Evolutionary conservation across 2,797 vertebrate species (phyloP).

Genomic region (Leontocebus nigricollis): DNA sequence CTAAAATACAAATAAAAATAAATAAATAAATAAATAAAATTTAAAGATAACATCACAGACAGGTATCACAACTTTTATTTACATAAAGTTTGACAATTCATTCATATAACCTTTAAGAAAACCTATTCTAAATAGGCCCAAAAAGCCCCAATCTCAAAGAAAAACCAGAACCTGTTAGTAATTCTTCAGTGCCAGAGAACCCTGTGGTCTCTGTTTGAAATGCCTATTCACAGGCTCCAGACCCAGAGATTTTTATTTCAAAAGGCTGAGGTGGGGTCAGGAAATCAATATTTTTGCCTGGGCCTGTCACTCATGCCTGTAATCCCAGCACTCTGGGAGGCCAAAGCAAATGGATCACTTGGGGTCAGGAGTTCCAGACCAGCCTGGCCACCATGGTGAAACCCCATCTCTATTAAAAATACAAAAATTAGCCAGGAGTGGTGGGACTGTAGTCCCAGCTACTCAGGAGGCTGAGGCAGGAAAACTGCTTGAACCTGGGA

Average conservation of each 20-base stretch:
- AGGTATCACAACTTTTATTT: not conserved
- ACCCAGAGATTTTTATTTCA: conserved; percentile 32
- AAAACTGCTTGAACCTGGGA: not conserved
- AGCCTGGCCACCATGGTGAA: not conserved
- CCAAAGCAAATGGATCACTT: not conserved
- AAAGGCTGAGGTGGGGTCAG: not conserved
- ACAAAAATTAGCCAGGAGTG: not conserved
- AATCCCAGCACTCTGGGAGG: not conserved
- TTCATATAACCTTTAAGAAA: not conserved
- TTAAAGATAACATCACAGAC: not conserved
- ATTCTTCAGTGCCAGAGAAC: not conserved
- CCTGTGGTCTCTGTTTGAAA: not conserved
- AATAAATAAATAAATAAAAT: not conserved
- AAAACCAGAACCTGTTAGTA: not conserved
- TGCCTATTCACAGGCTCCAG: not conserved
- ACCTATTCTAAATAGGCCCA: not conserved
- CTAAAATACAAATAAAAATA: too few species aligned
- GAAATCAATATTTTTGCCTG: not conserved
- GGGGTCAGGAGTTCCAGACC: not conserved
- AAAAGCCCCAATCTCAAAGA: not conserved
- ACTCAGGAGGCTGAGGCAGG: not conserved
- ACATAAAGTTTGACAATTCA: not conserved
- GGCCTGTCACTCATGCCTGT: not conserved
- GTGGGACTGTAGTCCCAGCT: not conserved
- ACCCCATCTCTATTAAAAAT: not conserved